Base-by-base conservation (phyloP, 2,113 vertebrate species). In the Meriones unguiculatus region DNA sequence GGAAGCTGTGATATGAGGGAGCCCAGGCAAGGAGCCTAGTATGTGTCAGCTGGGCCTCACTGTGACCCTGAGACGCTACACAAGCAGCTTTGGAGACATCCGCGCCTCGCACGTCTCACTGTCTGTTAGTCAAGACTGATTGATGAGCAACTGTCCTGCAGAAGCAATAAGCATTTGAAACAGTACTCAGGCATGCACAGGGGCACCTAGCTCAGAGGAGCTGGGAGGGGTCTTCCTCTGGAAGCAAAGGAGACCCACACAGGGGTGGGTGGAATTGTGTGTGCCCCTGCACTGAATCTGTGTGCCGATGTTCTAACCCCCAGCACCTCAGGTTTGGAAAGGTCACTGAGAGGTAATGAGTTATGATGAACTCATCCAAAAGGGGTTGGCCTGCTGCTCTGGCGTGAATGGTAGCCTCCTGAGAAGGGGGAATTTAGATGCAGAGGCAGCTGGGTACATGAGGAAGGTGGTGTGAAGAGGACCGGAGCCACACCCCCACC, bases 41-140 rank as follows among this genome's bases (percentile, higher is more conserved):
- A 25, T 10, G 9, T 52, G 35, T 77, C 25, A 54, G 3, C 9
- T 35, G 46, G 54, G 15, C 25, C 54, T 80, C 70, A 8, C 28
- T 50, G 30, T 59, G 85, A 64, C 25, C 64, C 80, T 20, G 54
- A 90, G 64, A 46, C 32, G 7, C 78, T 85, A 41, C 50, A 54
- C 70, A 67, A 46, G 82, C 59, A 93, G 78, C 72, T 64, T 64
- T 85, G 59, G 95, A 90, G 62, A 86, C 72, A 78, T 85, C 64
- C 78, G 72, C 78, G 85, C 54, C 64, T 67, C 64, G 14, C 1
- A 13, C 50, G 17, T 81, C n/a, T 87, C 67, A 20, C 3, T 41
- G 52, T n/a, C 41, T 52, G 35, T 64, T 50, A 14, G 50, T 89
- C 30, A 17, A 50, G 85, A 67, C 46, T 28, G 38, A 46, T 46